phyloP scores from a whole-genome alignment of 2,888 invertebrate species.

The Pantelozetes paolii region DNA sequence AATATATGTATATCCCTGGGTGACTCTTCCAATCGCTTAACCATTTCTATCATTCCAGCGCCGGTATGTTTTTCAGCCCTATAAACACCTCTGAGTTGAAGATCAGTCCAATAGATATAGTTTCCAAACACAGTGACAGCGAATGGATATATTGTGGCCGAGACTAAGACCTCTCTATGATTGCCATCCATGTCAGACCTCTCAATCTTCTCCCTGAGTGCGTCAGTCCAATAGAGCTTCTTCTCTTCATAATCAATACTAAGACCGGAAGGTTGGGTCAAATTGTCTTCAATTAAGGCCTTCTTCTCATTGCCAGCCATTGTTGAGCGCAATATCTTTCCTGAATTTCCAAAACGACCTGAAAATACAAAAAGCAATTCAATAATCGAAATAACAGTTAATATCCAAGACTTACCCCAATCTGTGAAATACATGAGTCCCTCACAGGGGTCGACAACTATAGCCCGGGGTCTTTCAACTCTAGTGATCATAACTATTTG shows the following conservation, averaged over 20 bases:
- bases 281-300: constrained; percentile 79
- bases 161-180: constrained; percentile 71
- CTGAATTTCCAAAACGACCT: constrained; percentile 74
- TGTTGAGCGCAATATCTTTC: constrained; percentile 88
- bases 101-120: constrained; percentile 94
- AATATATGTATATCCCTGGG: constrained; percentile 88
- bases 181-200: constrained; percentile 80
- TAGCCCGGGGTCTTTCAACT: constrained; percentile 87
- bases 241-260: constrained; percentile 88
- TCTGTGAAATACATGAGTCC: constrained; percentile 93
- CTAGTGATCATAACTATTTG: constrained; percentile 85
- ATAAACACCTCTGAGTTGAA: constrained; percentile 87
- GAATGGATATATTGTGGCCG: constrained; percentile 90
- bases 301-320: constrained; percentile 91
- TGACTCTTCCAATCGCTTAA: constrained; percentile 83
- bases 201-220: constrained; percentile 88
- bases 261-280: constrained; percentile 91
- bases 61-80: constrained; percentile 96
- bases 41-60: constrained; percentile 87
- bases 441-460: constrained; percentile 94
- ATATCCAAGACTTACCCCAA: constrained; percentile 64
- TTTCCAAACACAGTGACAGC: constrained; percentile 83
- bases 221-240: constrained; percentile 88
- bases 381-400: background rate
- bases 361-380: background rate